Evolutionary conservation across 2,888 invertebrate species (phyloP).

Genomic region (Diarsia brunnea): DNA sequence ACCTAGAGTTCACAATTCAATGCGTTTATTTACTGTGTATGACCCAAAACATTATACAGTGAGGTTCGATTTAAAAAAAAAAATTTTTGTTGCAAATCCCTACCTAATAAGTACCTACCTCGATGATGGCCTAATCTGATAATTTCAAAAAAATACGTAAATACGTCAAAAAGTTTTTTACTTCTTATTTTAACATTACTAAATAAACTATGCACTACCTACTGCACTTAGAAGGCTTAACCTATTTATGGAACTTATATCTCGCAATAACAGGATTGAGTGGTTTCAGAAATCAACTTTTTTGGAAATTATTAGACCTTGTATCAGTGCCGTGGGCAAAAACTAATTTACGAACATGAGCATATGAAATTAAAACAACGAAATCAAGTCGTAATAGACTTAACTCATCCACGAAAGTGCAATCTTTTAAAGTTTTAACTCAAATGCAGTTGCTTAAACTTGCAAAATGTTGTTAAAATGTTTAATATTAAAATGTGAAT

Average conservation of each 20-base stretch:
- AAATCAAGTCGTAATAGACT: background rate
- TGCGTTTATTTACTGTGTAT: background rate
- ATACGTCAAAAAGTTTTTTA: background rate
- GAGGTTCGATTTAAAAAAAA: too few relatives aligned
- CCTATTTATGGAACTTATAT: constrained; percentile 2
- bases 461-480: constrained; percentile 1
- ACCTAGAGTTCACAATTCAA: background rate
- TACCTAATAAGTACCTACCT: too few relatives aligned
- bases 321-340: constrained; percentile 6
- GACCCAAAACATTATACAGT: background rate
- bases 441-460: constrained; percentile 47
- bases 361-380: constrained; percentile 5
- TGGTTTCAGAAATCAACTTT: constrained; percentile 1
- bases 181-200: background rate
- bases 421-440: constrained; percentile 8
- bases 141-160: too few relatives aligned
- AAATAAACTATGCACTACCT: background rate
- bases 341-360: constrained; percentile 13
- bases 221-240: constrained; percentile 27
- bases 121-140: too few relatives aligned
- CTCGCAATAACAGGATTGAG: constrained; percentile 9
- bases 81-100: too few relatives aligned
- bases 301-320: constrained; percentile 26
- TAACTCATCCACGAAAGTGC: constrained; percentile 21
- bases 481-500: constrained; percentile 45